Evolutionary conservation across 2,113 vertebrate species (phyloP), one percentile per base, ranked within the genome.

Genomic region (Psephotus haematonotus): DNA sequence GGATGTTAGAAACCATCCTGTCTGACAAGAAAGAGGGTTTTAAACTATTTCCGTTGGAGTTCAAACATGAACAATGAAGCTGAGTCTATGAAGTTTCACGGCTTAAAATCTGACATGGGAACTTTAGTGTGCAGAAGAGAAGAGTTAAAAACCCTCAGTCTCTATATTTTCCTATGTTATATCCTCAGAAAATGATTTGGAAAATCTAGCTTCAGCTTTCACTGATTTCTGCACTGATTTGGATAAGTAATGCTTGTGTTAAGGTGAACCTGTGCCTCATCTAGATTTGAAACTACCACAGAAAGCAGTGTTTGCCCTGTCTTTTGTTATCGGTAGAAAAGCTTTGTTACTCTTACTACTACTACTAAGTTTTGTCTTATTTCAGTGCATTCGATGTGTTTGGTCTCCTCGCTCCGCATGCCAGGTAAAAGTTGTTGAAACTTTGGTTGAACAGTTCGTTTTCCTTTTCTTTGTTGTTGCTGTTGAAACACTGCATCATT

Each of bases 1-100:
- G 43, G 17, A 6, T 22, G 6, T 2, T 2, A 13, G 17, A 37
- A 71, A 59, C 20, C 17, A 17, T 1, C n/a, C 37, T 5, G 15
- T 10, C 62, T 29, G 3, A 10, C 0, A 27, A 15, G 47, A 41
- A 39, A 13, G 37, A 0, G 1, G 27, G 7, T 10, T 50, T 6
- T 6, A 52, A 68, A 4, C 20, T 13, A 10, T 52, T 80, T 41
- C 43, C 17, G n/a, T 3, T 16, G 11, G 13, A 24, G 50, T 52
- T 60, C 62, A 55, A 41, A 22, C 15, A 33, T 0, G 6, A 74
- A 35, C 39, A 35, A 46, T 1, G 23, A 80, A 46, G 37, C 46
- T 4, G 57, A 57, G 11, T 14, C 44, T 10, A 3, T 27, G 37
- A 59, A 43, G 17, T 29, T 70, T 47, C 23, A 8, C 4, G 15